phyloP scores from a whole-genome alignment of 1,140 invertebrate species.

The Aplysia californica region DNA sequence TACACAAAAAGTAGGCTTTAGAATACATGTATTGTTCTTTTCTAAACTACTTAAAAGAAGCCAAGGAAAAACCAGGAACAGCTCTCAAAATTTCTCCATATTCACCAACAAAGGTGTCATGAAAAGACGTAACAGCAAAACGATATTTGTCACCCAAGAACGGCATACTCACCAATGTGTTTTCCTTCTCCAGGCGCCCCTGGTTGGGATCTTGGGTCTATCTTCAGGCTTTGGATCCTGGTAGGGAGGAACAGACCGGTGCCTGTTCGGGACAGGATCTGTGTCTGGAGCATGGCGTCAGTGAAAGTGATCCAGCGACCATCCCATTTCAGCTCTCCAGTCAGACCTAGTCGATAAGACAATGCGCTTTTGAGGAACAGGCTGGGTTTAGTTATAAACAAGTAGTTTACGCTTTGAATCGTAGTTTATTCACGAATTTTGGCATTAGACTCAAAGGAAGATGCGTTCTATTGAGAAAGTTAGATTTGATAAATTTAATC shows the following conservation, averaged over 20 bases:
- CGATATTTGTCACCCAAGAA: too few species aligned
- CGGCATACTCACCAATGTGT: constrained; percentile 29
- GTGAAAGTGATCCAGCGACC: constrained; percentile 93
- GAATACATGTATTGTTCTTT: too few species aligned
- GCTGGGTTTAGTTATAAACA: neutral
- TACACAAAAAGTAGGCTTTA: too few species aligned
- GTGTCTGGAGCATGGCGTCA: constrained; percentile 95
- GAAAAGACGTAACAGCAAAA: too few species aligned
- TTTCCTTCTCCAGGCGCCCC: constrained; percentile 30
- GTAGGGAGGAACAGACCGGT: constrained; percentile 88
- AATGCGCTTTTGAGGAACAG: neutral
- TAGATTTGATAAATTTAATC: neutral
- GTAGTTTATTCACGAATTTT: too few species aligned
- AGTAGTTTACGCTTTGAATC: neutral
- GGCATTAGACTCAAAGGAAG: too few species aligned
- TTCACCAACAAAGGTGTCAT: too few species aligned
- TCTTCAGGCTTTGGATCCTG: constrained; percentile 81
- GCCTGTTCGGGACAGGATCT: constrained; percentile 79
- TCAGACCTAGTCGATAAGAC: constrained; percentile 39
- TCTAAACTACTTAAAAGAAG: too few species aligned
- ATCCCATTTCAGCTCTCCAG: constrained; percentile 75
- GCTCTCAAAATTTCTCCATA: too few species aligned
- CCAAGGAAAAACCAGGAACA: too few species aligned
- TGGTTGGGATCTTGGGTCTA: constrained; percentile 92
- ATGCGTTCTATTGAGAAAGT: neutral